Evolutionary conservation across 2,797 vertebrate species (phyloP).

Genomic region (Chelon labrosus): DNA sequence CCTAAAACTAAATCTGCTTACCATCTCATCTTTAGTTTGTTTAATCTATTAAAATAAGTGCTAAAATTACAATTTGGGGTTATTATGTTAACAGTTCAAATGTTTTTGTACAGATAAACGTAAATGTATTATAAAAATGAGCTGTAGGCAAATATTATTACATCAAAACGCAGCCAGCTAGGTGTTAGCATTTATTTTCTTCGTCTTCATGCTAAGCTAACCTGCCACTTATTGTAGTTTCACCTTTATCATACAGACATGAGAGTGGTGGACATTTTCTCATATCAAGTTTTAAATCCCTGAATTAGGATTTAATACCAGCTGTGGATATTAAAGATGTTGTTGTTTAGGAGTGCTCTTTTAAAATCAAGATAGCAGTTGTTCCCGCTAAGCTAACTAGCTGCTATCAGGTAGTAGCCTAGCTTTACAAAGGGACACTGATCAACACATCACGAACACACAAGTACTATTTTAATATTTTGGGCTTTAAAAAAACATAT

Average conservation of each 20-base stretch:
- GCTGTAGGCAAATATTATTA: background rate
- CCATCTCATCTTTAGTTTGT: background rate
- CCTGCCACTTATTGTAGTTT: background rate
- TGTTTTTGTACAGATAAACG: background rate
- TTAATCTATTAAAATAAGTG: background rate
- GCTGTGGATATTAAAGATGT: background rate
- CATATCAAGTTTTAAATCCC: background rate
- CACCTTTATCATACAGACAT: background rate
- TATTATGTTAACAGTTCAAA: background rate
- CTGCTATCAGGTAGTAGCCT: background rate
- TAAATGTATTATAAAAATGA: background rate
- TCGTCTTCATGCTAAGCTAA: background rate
- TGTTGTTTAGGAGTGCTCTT: background rate
- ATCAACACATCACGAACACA: no score
- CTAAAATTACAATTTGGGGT: background rate
- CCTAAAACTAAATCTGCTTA: no score
- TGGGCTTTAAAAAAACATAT: background rate
- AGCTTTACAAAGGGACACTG: background rate
- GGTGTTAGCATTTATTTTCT: background rate
- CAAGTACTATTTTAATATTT: background rate
- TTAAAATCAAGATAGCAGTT: background rate
- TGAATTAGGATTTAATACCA: background rate
- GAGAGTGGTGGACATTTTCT: background rate
- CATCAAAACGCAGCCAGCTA: background rate
- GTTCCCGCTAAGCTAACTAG: background rate